Evolutionary conservation across 2,113 vertebrate species (phyloP), one percentile per base, ranked within the genome.

Genomic region (Aix galericulata): DNA sequence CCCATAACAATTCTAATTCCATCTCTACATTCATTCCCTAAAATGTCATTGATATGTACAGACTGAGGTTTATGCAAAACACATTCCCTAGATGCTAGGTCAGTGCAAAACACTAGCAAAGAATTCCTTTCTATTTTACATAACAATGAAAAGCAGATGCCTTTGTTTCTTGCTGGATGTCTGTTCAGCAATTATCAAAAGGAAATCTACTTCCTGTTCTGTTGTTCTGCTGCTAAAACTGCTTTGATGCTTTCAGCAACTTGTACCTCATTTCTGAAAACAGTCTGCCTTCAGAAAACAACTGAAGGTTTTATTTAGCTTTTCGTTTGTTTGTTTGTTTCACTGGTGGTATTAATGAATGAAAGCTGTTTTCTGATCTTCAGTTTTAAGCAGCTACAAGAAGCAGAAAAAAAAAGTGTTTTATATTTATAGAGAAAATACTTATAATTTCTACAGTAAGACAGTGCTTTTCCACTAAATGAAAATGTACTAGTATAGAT

Each of bases 1-100:
- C 5, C 17, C 0, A 0, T 55, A 68, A 59, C 0, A 3, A 7
- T 86, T 82, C 3, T 17, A 75, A 80, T 44, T 82, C 7, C 3
- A 7, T 59, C 25, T 78, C 52, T 22, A 23, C 17, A 9, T 36
- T 78, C 1, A 13, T 50, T 67, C 23, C 79, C 13, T 55, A 16
- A 75, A 71, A 44, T 20, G 4, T 3, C 4, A 5, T 4, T 50
- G 16, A 16, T 34, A 34, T 17, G 17, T 38, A 34, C 14, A 11
- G 18, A 76, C 13, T 64, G 0, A 58, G 20, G 6, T 56, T 82
- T 75, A 40, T 80, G 72, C 22, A 82, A 59, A 87, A 36, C 26
- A 75, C 36, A 13, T 16, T 62, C 6, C 27, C 11, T 48, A 34
- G 26, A 27, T 68, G 44, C 9, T 38, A 36, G 40, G 21, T 8